Evolutionary conservation across 2,888 invertebrate genomes (phyloP).

Genomic region (Cyaniris semiargus): DNA sequence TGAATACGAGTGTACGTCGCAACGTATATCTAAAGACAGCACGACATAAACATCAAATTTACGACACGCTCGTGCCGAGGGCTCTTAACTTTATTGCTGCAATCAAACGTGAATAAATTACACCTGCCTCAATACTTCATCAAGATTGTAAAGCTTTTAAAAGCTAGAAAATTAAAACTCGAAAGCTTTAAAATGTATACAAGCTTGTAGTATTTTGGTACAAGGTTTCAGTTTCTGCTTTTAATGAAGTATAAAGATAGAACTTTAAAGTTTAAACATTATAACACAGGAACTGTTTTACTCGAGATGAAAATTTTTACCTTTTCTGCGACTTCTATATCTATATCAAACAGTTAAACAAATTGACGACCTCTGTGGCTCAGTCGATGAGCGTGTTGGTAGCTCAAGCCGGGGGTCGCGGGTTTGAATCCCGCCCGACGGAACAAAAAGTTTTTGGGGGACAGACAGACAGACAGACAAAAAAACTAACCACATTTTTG

Average conservation of each 20-base stretch:
- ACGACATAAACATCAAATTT: neutral
- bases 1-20: no score
- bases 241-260: neutral
- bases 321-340: no score
- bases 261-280: neutral
- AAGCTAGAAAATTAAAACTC: neutral
- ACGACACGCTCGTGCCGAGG: conserved; percentile 10
- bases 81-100: neutral
- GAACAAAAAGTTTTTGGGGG: no score
- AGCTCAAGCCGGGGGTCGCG: no score
- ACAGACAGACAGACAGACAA: no score
- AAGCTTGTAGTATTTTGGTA: neutral
- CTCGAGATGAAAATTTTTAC: no score
- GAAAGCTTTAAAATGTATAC: neutral
- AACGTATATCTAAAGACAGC: neutral
- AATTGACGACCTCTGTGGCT: no score
- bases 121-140: neutral
- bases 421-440: no score
- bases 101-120: conserved; percentile 17
- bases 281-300: no score
- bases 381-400: no score
- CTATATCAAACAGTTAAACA: no score
- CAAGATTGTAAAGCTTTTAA: neutral
- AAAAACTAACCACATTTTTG: no score
- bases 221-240: neutral